These are phyloP conservation scores for Cossypha caffra DNA, from an alignment of 2,797 vertebrate genomes.

Conservation along the genomic window DNA sequence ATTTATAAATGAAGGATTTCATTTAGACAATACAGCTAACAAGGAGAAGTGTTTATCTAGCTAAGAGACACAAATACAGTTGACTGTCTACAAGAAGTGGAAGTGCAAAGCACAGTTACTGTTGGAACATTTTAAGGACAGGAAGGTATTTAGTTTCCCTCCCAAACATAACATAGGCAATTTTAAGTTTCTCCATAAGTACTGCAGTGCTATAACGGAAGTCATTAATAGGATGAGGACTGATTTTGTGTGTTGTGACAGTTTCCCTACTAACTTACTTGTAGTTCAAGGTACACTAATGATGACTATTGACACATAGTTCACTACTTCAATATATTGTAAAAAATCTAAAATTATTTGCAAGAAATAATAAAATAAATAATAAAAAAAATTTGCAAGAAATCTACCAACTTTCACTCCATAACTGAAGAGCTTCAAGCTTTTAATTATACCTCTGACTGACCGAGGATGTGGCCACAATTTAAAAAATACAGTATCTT, in stretches of 20 bases:
- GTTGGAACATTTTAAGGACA: background rate
- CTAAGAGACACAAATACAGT: background rate
- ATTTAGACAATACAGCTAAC: background rate
- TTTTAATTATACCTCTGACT: background rate
- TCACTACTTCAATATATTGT: background rate
- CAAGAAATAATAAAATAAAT: too few species aligned
- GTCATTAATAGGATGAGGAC: background rate
- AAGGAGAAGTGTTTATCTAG: background rate
- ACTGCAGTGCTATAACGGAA: background rate
- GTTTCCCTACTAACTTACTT: background rate
- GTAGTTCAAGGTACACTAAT: background rate
- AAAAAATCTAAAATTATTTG: too few species aligned
- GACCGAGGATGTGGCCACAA: background rate
- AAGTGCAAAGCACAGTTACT: background rate
- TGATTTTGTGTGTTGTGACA: background rate
- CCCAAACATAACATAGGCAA: background rate
- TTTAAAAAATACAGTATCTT: background rate
- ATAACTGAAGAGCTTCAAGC: background rate
- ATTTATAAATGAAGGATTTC: background rate
- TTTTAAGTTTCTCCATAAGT: background rate
- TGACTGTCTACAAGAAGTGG: background rate
- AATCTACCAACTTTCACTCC: background rate
- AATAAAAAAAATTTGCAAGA: background rate
- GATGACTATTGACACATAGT: rapidly evolving
- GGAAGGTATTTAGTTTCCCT: background rate